These are phyloP conservation scores for Pampus argenteus DNA, from an alignment of 2,797 vertebrate species.

Conservation along the genomic window DNA sequence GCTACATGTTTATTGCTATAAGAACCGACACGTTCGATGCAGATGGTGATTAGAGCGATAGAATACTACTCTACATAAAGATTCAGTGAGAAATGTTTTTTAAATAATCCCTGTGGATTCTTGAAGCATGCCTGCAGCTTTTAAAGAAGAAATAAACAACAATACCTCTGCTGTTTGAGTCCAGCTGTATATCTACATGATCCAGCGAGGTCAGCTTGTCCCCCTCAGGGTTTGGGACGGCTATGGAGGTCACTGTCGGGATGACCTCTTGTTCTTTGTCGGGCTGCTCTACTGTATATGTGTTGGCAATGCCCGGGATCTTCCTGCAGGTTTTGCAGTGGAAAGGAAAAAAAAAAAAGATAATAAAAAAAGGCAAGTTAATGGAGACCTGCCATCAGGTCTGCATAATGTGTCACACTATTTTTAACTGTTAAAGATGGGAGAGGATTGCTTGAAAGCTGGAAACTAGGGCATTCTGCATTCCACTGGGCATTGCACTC, in stretches of 20 bases:
- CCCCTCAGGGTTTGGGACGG: slow-evolving; percentile 73
- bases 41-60: not conserved
- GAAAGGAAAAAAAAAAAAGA: not conserved
- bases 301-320: slow-evolving; percentile 80
- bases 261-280: slow-evolving; percentile 85
- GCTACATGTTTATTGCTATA: slow-evolving; percentile 3
- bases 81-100: too few relatives aligned
- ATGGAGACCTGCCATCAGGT: slow-evolving; percentile 70
- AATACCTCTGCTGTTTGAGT: slow-evolving; percentile 78
- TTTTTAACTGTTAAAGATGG: slow-evolving; percentile 75
- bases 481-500: slow-evolving; percentile 75
- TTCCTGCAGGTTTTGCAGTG: slow-evolving; percentile 70
- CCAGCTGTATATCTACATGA: slow-evolving; percentile 75
- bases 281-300: slow-evolving; percentile 77
- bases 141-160: slow-evolving; percentile 9
- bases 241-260: slow-evolving; percentile 79
- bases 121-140: slow-evolving; percentile 9
- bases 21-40: not conserved
- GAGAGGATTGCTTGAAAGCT: slow-evolving; percentile 70
- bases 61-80: not conserved
- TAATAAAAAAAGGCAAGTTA: slow-evolving; percentile 33
- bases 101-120: not conserved
- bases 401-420: slow-evolving; percentile 76
- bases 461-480: slow-evolving; percentile 72
- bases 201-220: slow-evolving; percentile 75